Evolutionary conservation across 2,888 invertebrate species (phyloP), one percentile per base, ranked within the genome.

Genomic region (Drosophila leonis): DNA sequence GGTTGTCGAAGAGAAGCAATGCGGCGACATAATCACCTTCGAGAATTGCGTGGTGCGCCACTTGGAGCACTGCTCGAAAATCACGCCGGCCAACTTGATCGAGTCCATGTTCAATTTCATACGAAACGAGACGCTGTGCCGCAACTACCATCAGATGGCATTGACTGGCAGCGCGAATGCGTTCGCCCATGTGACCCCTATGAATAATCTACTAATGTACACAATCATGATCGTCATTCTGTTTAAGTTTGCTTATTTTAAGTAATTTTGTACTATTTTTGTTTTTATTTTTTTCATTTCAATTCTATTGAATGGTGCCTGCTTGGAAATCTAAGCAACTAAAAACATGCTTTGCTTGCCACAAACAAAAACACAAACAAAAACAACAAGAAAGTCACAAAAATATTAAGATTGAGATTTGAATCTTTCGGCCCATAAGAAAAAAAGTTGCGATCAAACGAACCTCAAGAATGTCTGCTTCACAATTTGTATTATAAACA

Each of bases 1-100:
- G 13, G 92, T 94, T 6, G 94, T 96, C 64, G 95, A 95, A 57
- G 93, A 94, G 57, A 93, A 93, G 52, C 91, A 93, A 59, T 93
- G 93, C 66, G 75, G 88, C 8, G 93, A 92, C 33, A 90, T 93
- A 33, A 75, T 85, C 35, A 72, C 66, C 3, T 78, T 93, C 8
- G 90, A 92, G 71, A 61, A 59, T 0, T 93, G 93, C 52, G 80
- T 93, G 59, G 92, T 93, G 1, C 72, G 65, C 0, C 91, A 88
- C 55, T 60, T 92, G 51, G 92, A 92, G 57, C 81, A 70, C 15
- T 92, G 92, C 55, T 74, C 74, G 0, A 91, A 92, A 56, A 92
- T 91, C 1, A 92, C 92, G 0, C 92, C 92, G 4, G 92, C 92
- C 12, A 92, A 92, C 66, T 88, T 92, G 5, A 86, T 91, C 0